Evolutionary conservation across 1,140 invertebrate genomes (phyloP).

Genomic region (Drosophila melanogaster): Release_6_plus_ISO1_MT NC_004354.4:10558001-10558500

Average conservation of each 20-base stretch:
- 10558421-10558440: slow-evolving; percentile 62
- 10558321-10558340: slow-evolving; percentile 70
- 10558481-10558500: background rate
- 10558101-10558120: slow-evolving; percentile 58
- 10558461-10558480: background rate
- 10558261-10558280: background rate
- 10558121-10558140: slow-evolving; percentile 50
- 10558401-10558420: slow-evolving; percentile 43
- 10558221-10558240: slow-evolving; percentile 61
- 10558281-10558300: slow-evolving; percentile 55
- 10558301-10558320: slow-evolving; percentile 81
- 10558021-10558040: slow-evolving; percentile 65
- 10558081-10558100: slow-evolving; percentile 14
- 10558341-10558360: background rate
- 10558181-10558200: slow-evolving; percentile 8
- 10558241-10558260: slow-evolving; percentile 11
- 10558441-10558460: slow-evolving; percentile 30
- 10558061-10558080: background rate
- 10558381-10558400: slow-evolving; percentile 43
- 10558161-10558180: slow-evolving; percentile 50
- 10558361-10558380: slow-evolving; percentile 1
- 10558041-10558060: slow-evolving; percentile 5
- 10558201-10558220: slow-evolving; percentile 64
- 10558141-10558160: slow-evolving; percentile 49
- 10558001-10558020: slow-evolving; percentile 50